Conservation (phyloP, 2,797 vertebrate genomes). For the Pantherophis alleghaniensis region DNA sequence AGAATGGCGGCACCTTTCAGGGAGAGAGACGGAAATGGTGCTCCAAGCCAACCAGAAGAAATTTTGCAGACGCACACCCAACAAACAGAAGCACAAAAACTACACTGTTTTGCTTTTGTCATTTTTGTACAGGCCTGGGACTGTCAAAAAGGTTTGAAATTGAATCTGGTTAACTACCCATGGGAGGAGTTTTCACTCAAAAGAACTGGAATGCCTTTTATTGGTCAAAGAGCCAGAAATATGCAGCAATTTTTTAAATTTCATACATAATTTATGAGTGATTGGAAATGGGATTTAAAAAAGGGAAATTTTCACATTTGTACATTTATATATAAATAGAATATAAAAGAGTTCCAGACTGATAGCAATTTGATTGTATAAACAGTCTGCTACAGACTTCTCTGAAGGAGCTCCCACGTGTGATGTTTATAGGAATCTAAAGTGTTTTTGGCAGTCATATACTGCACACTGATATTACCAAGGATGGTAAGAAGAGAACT, state of each 20-base stretch:
- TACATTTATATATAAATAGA: constrained; percentile 42
- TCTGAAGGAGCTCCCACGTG: constrained; percentile 54
- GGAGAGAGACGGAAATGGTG: not conserved
- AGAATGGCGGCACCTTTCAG: not conserved
- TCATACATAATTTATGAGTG: not conserved
- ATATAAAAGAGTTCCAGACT: constrained; percentile 58
- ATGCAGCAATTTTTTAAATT: not conserved
- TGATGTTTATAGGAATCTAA: constrained; percentile 54
- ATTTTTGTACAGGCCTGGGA: not conserved
- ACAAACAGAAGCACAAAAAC: not conserved
- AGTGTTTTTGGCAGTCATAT: constrained; percentile 54
- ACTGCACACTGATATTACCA: constrained; percentile 64
- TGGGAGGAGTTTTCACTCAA: not conserved
- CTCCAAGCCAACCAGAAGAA: not conserved
- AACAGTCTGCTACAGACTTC: constrained; percentile 50
- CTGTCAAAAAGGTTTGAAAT: not conserved
- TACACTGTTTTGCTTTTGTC: not conserved
- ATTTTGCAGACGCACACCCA: not conserved
- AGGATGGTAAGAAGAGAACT: constrained; percentile 73
- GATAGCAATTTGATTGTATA: constrained; percentile 47
- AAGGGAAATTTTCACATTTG: constrained; percentile 6
- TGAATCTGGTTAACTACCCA: not conserved
- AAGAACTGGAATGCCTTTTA: not conserved
- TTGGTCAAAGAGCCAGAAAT: not conserved
- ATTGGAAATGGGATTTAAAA: constrained; percentile 9